phyloP scores from a whole-genome alignment of 2,113 vertebrate species.

The Oxygymnocypris stewartii region DNA sequence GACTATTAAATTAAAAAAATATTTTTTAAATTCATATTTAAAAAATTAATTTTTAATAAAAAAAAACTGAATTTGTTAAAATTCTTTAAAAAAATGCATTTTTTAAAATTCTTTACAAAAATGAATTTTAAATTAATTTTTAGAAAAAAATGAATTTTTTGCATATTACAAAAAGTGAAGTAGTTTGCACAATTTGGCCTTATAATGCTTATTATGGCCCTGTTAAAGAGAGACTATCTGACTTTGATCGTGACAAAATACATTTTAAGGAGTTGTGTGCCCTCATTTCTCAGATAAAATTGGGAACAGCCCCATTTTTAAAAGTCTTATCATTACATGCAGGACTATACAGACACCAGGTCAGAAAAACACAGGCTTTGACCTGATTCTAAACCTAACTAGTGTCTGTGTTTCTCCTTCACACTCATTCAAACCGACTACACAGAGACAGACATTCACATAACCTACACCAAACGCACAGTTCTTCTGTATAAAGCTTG shows the following conservation, averaged over 20 bases:
- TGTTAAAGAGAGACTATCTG: not conserved
- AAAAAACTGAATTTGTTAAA: too few relatives aligned
- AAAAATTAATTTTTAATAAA: too few relatives aligned
- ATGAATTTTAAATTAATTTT: too few relatives aligned
- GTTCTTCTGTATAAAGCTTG: not conserved
- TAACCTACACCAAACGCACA: not conserved
- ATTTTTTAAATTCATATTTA: too few relatives aligned
- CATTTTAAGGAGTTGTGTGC: not conserved
- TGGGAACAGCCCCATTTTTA: not conserved
- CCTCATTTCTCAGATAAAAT: not conserved
- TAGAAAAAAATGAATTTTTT: too few relatives aligned
- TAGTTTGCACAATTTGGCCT: not conserved
- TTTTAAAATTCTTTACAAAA: too few relatives aligned
- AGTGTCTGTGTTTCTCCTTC: not conserved
- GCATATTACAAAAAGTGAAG: too few relatives aligned
- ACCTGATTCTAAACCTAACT: not conserved
- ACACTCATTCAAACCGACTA: not conserved
- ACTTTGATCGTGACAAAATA: slow-evolving; percentile 1
- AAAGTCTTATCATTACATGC: not conserved
- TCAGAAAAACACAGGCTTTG: not conserved
- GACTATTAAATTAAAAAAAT: too few relatives aligned
- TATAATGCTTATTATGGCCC: not conserved
- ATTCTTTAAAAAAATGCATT: too few relatives aligned
- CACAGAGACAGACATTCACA: not conserved
- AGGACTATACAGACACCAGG: not conserved